phyloP scores from a whole-genome alignment of 2,113 vertebrate species.

The Hydrochoerus hydrochaeris region DNA sequence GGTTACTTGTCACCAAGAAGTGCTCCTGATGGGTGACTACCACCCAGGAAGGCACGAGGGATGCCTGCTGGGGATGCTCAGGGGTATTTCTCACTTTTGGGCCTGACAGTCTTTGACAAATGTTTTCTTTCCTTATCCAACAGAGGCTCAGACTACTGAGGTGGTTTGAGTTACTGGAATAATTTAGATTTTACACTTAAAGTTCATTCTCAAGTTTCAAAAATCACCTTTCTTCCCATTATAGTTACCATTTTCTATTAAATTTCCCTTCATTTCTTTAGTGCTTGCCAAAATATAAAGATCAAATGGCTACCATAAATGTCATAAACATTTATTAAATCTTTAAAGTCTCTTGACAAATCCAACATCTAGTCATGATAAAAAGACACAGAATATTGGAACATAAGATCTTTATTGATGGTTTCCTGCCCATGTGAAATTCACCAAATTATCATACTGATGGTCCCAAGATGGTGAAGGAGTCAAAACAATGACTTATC shows the following conservation, averaged over 20 bases:
- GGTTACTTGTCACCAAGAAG: not conserved
- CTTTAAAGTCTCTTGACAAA: not conserved
- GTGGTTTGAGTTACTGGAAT: not conserved
- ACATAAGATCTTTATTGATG: not conserved
- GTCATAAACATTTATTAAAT: not conserved
- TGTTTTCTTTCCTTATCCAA: constrained; percentile 14
- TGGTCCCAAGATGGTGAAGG: no score
- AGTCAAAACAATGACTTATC: no score
- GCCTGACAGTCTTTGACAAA: not conserved
- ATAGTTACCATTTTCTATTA: not conserved
- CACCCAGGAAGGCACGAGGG: not conserved
- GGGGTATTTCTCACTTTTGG: not conserved
- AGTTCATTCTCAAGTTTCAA: constrained; percentile 11
- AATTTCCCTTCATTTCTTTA: constrained; percentile 2
- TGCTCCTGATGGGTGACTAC: not conserved
- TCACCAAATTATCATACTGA: no score
- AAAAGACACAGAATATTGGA: not conserved
- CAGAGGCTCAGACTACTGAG: not conserved
- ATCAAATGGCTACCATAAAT: not conserved
- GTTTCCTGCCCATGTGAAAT: no score
- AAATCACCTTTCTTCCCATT: constrained; percentile 24
- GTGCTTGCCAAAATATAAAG: constrained; percentile 6
- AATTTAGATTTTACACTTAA: not conserved
- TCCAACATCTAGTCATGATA: not conserved
- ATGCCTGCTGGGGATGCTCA: not conserved